Conservation (phyloP, 2,888 invertebrate genomes). For the Rhorus exstirpatorius region DNA sequence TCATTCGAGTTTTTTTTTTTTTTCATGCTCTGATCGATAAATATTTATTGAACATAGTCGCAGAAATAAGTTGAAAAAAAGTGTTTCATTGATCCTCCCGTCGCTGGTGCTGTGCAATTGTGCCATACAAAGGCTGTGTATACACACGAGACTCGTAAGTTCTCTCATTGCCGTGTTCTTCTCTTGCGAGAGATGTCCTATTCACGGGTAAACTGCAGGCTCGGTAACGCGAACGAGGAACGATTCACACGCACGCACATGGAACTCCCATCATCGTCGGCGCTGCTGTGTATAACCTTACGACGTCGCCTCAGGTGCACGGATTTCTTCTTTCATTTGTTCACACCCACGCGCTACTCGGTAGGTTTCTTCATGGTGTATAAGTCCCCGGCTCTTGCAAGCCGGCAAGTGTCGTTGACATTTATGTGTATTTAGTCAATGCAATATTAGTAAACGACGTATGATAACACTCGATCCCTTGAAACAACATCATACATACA, state of each 20-base stretch:
- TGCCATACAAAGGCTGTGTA: conserved; percentile 6
- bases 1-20: too few species aligned
- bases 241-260: conserved; percentile 37
- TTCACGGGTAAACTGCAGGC: conserved; percentile 37
- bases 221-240: conserved; percentile 45
- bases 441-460: conserved; percentile 55
- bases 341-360: conserved; percentile 59
- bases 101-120: conserved; percentile 51
- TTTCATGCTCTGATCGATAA: conserved; percentile 68
- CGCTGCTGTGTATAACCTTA: conserved; percentile 40
- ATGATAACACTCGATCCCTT: conserved; percentile 45
- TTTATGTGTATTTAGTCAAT: conserved; percentile 49
- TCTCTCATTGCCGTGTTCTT: background rate
- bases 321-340: conserved; percentile 54
- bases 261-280: conserved; percentile 39
- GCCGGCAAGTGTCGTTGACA: conserved; percentile 52
- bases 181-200: conserved; percentile 20
- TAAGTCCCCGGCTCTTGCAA: conserved; percentile 29
- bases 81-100: conserved; percentile 79
- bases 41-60: conserved; percentile 74
- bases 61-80: conserved; percentile 75
- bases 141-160: background rate
- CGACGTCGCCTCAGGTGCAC: conserved; percentile 47
- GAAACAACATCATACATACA: conserved; percentile 24
- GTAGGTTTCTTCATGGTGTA: conserved; percentile 38